phyloP scores from a whole-genome alignment of 2,888 invertebrate species.

The Muscina levida region DNA sequence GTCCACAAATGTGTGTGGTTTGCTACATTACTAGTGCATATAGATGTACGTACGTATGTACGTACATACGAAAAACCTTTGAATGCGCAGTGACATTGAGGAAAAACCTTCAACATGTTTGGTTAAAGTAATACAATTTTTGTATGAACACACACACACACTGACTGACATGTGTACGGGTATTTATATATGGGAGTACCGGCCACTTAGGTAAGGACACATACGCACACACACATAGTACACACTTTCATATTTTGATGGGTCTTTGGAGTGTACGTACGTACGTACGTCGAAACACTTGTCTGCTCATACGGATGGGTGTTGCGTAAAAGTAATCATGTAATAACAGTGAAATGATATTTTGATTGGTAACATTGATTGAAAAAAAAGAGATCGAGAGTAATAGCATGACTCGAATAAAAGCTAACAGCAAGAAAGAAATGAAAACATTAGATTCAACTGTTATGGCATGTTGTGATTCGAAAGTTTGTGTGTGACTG shows the following conservation, averaged over 20 bases:
- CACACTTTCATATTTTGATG: neutral
- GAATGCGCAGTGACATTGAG: neutral
- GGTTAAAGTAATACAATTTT: constrained; percentile 15
- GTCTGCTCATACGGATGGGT: neutral
- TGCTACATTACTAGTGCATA: too few relatives aligned
- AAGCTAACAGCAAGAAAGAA: constrained; percentile 24
- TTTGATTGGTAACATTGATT: constrained; percentile 66
- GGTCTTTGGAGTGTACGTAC: neutral
- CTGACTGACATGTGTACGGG: too few relatives aligned
- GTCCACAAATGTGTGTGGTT: too few relatives aligned
- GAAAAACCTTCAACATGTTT: neutral
- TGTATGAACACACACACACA: neutral
- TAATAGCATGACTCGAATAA: constrained; percentile 32
- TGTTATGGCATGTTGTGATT: constrained; percentile 35
- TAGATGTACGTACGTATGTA: too few relatives aligned
- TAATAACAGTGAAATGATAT: constrained; percentile 60
- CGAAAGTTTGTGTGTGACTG: too few relatives aligned
- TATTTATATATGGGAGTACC: too few relatives aligned
- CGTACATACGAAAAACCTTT: constrained; percentile 7
- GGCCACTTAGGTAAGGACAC: neutral
- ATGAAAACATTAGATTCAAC: constrained; percentile 46
- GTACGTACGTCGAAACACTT: neutral
- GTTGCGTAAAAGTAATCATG: constrained; percentile 39
- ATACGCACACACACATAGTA: neutral
- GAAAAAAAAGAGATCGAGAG: constrained; percentile 18